Evolutionary conservation across 2,888 invertebrate species (phyloP).

Genomic region (Ormyrus rosae): DNA sequence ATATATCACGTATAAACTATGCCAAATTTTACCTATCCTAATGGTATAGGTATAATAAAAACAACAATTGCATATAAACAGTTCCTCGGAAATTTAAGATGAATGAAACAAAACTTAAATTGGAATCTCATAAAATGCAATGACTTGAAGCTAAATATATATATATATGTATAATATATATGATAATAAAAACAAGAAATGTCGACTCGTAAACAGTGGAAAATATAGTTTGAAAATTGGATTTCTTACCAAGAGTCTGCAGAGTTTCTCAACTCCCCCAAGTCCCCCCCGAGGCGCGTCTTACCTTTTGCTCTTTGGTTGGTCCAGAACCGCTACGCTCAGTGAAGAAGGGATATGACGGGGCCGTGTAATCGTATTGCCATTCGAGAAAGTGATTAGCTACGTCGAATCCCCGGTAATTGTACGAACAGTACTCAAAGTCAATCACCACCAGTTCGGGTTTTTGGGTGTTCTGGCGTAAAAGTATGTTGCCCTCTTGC

Average conservation of each 20-base stretch:
- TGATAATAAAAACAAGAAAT: slow-evolving; percentile 26
- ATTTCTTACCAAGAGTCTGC: slow-evolving; percentile 62
- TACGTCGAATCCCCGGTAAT: slow-evolving; percentile 93
- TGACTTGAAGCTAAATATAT: slow-evolving; percentile 41
- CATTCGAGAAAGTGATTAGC: slow-evolving; percentile 97
- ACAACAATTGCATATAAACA: slow-evolving; percentile 29
- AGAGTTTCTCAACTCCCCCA: slow-evolving; percentile 58
- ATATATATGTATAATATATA: slow-evolving; percentile 4
- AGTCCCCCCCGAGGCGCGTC: slow-evolving; percentile 62
- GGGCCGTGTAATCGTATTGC: slow-evolving; percentile 91
- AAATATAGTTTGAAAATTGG: slow-evolving; percentile 40
- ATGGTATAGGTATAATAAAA: slow-evolving; percentile 41
- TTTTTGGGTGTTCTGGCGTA: slow-evolving; percentile 77
- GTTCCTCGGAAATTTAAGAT: slow-evolving; percentile 36
- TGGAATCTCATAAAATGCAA: slow-evolving; percentile 40
- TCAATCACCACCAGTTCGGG: slow-evolving; percentile 89
- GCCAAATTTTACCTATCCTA: slow-evolving; percentile 8
- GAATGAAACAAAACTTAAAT: slow-evolving; percentile 44
- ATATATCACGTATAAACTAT: slow-evolving; percentile 39
- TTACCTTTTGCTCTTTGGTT: slow-evolving; percentile 87
- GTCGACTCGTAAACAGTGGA: slow-evolving; percentile 45
- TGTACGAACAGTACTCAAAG: slow-evolving; percentile 97
- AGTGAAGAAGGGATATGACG: slow-evolving; percentile 86
- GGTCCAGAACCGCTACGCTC: slow-evolving; percentile 85
- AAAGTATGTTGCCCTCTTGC: slow-evolving; percentile 90